Evolutionary conservation across 2,797 vertebrate genomes (phyloP).

Genomic region (Brachymystax lenok): DNA sequence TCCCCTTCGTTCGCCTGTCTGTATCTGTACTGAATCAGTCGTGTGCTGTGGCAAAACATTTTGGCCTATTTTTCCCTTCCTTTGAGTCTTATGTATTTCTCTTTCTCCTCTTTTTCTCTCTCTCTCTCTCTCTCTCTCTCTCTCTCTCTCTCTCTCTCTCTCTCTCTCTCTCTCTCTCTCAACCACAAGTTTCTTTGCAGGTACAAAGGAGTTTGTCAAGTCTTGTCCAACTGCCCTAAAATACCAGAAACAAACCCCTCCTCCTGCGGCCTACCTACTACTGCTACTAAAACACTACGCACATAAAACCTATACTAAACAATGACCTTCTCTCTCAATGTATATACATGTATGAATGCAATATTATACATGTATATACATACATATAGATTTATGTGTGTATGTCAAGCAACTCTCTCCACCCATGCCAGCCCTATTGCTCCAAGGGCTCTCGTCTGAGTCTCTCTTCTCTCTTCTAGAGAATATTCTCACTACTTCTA

Average conservation of each 20-base stretch:
- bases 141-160: too few relatives aligned
- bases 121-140: conserved; percentile 73
- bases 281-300: conserved; percentile 72
- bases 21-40: conserved; percentile 68
- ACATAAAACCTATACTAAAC: conserved; percentile 80
- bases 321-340: conserved; percentile 77
- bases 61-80: conserved; percentile 75
- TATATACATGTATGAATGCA: conserved; percentile 85
- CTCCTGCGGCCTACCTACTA: conserved; percentile 54
- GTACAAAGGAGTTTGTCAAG: conserved; percentile 86
- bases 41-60: conserved; percentile 74
- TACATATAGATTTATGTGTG: conserved; percentile 79
- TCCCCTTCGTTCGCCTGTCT: conserved; percentile 61
- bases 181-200: conserved; percentile 95
- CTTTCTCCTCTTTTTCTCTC: conserved; percentile 67
- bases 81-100: conserved; percentile 80
- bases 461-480: conserved; percentile 64
- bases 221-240: conserved; percentile 69
- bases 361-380: conserved; percentile 83
- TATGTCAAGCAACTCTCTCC: conserved; percentile 77
- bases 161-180: conserved; percentile 83
- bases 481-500: conserved; percentile 89
- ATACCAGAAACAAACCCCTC: conserved; percentile 72
- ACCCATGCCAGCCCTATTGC: conserved; percentile 89
- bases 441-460: conserved; percentile 34